These are phyloP conservation scores for Grus americana DNA, from an alignment of 2,113 vertebrate species.

Conservation along the genomic window DNA sequence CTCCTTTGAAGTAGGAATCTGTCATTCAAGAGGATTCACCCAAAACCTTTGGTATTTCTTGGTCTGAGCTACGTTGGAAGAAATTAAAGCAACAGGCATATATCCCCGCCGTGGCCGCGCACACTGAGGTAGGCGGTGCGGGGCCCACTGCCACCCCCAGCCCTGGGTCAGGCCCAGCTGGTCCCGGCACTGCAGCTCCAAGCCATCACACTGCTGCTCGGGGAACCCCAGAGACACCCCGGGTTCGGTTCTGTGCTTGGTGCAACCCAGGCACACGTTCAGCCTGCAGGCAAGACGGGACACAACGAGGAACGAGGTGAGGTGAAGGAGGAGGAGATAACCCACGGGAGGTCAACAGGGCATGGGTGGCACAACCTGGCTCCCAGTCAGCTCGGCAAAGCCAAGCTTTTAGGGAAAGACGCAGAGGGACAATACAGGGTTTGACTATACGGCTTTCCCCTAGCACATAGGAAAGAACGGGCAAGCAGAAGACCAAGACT, in stretches of 20 bases:
- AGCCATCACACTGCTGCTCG: background rate
- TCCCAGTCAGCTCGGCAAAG: background rate
- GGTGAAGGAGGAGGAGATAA: background rate
- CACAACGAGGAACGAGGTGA: no score
- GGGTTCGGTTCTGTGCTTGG: background rate
- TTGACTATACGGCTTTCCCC: background rate
- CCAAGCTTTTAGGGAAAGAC: background rate
- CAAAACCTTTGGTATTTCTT: background rate
- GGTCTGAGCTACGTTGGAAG: background rate
- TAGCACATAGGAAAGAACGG: background rate
- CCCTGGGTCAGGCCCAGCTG: background rate
- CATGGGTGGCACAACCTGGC: fast-evolving
- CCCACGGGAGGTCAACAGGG: background rate
- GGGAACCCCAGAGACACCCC: background rate
- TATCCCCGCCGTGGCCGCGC: fast-evolving
- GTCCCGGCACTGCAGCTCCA: fast-evolving
- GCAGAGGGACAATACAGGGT: background rate
- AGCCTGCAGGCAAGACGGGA: background rate
- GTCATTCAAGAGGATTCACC: background rate
- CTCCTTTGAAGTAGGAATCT: background rate
- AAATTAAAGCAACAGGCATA: background rate
- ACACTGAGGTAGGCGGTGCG: background rate
- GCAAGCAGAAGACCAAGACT: background rate
- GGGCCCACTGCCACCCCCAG: background rate
- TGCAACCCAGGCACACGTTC: fast-evolving